Conservation (phyloP, 23 tunicate species). For the Diplosoma virens region DNA sequence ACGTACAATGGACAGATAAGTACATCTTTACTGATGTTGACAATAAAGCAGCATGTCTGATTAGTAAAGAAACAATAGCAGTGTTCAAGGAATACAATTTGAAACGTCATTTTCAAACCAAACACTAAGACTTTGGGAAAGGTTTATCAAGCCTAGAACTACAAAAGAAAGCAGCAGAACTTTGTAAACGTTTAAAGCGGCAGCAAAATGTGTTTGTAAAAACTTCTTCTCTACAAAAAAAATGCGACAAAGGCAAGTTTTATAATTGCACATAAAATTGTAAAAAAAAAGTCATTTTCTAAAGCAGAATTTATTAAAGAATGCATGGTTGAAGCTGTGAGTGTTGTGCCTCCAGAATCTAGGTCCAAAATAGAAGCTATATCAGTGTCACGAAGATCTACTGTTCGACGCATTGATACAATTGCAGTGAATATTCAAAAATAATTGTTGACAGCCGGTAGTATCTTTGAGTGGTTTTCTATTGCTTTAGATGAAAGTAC, state of each 20-base stretch:
- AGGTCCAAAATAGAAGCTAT: slow-evolving; percentile 11
- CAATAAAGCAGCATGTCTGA: slow-evolving; percentile 30
- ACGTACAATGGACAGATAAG: not conserved
- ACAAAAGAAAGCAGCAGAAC: not conserved
- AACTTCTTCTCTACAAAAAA: not conserved
- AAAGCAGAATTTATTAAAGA: slow-evolving; percentile 45
- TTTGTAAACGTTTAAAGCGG: not conserved
- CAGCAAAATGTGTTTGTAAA: slow-evolving; percentile 31
- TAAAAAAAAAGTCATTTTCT: slow-evolving; percentile 33
- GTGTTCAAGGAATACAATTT: slow-evolving; percentile 56
- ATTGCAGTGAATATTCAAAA: not conserved
- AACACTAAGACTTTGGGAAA: slow-evolving; percentile 26
- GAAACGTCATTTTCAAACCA: slow-evolving; percentile 31
- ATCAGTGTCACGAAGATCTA: slow-evolving; percentile 31
- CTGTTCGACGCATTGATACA: slow-evolving; percentile 9
- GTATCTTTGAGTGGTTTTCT: slow-evolving; percentile 10
- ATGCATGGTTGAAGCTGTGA: slow-evolving; percentile 23
- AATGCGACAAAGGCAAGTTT: slow-evolving; percentile 33
- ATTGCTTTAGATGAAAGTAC: slow-evolving; percentile 47
- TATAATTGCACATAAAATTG: slow-evolving; percentile 27
- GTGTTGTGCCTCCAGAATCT: slow-evolving; percentile 32
- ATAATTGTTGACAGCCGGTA: not conserved
- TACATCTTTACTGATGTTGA: slow-evolving; percentile 8
- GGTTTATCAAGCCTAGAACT: slow-evolving; percentile 8
- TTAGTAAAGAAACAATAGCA: slow-evolving; percentile 15